Percentiles rank a stretch among this genome's conserved stretches.
These are phyloP conservation scores for Saturnia pavonia DNA, from an alignment of 2,888 invertebrate genomes.

Conservation along the genomic window DNA sequence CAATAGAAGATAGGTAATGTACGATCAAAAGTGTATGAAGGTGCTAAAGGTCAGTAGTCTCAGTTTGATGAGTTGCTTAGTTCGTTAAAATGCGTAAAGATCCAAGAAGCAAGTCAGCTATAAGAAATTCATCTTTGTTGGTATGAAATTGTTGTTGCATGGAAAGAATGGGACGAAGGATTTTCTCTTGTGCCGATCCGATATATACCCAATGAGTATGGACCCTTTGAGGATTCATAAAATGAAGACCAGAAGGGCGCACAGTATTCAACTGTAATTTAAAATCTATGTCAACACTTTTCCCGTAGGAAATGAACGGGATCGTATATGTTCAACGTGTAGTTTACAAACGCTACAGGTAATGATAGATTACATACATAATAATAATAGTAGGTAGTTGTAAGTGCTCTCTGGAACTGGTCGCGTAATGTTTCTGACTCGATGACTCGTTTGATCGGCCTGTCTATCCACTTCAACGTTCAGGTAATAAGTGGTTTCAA, in stretches of 20 bases:
- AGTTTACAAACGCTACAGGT: neutral
- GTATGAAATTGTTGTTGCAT: too few relatives aligned
- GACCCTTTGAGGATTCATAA: neutral
- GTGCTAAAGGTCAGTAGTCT: too few relatives aligned
- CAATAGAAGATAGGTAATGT: too few relatives aligned
- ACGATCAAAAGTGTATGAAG: too few relatives aligned
- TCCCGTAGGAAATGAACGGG: neutral
- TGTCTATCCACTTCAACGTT: constrained; percentile 3
- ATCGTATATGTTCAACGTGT: neutral
- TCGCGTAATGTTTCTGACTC: constrained; percentile 9
- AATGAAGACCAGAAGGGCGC: neutral
- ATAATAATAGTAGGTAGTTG: neutral
- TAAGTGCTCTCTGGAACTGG: constrained; percentile 1
- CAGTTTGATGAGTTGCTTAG: too few relatives aligned
- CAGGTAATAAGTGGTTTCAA: constrained; percentile 5
- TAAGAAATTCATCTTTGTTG: too few relatives aligned
- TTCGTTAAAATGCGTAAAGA: too few relatives aligned
- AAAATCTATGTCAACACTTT: neutral
- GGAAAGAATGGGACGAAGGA: neutral
- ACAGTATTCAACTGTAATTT: neutral
- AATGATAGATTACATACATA: neutral
- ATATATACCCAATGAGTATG: neutral
- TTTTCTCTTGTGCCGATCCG: neutral
- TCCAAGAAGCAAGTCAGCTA: too few relatives aligned
- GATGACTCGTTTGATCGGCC: constrained; percentile 12